Evolutionary conservation across 2,888 invertebrate genomes (phyloP).

Genomic region (Polydrusus pterygomalis): DNA sequence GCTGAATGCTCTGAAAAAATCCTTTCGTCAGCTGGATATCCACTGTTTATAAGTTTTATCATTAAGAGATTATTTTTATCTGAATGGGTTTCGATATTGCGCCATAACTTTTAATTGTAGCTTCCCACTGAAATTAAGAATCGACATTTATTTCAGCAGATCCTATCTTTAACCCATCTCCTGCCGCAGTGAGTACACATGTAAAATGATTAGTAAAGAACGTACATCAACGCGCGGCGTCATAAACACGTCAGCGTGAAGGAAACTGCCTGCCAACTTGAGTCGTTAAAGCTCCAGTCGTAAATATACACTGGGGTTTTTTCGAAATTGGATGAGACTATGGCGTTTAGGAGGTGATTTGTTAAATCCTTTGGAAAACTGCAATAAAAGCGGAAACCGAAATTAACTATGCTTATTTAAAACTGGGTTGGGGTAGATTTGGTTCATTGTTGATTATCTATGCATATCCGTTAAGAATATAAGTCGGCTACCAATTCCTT

Average conservation of each 20-base stretch:
- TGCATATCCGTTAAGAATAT: too few species aligned
- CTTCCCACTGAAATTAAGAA: slow-evolving; percentile 17
- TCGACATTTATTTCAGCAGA: slow-evolving; percentile 34
- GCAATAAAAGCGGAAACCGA: too few species aligned
- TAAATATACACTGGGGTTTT: slow-evolving; percentile 40
- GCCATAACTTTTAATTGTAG: neutral
- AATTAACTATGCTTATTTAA: too few species aligned
- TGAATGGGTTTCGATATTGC: neutral
- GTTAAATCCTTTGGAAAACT: neutral
- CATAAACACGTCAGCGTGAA: slow-evolving; percentile 70
- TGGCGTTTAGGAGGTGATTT: slow-evolving; percentile 26
- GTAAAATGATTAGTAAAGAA: slow-evolving; percentile 69
- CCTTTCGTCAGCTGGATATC: too few species aligned
- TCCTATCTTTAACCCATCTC: slow-evolving; percentile 36
- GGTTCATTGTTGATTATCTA: too few species aligned
- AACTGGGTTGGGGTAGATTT: too few species aligned
- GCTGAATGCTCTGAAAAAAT: too few species aligned
- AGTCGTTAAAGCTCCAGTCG: slow-evolving; percentile 43
- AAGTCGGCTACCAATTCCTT: too few species aligned
- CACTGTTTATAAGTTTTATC: neutral
- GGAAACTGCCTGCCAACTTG: slow-evolving; percentile 63
- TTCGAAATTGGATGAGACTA: slow-evolving; percentile 26
- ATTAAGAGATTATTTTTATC: too few species aligned
- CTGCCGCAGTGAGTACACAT: slow-evolving; percentile 60
- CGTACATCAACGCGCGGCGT: slow-evolving; percentile 69